A percentile compares a stretch with the other conserved stretches of the same genome.
Conservation (phyloP, 2,888 invertebrate genomes). For the Sycophila texana region DNA sequence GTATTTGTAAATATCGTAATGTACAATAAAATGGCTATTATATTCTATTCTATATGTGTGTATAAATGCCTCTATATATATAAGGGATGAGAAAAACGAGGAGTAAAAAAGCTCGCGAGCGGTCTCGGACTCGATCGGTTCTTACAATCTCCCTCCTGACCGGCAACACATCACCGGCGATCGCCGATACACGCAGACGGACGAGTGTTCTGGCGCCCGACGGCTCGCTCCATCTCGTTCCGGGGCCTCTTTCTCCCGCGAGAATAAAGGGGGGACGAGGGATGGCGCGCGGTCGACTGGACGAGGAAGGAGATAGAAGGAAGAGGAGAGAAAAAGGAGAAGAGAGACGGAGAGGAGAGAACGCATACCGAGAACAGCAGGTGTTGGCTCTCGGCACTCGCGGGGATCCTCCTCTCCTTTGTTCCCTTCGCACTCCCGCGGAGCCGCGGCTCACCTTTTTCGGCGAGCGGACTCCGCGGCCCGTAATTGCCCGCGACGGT, state of each 20-base stretch:
- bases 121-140: neutral
- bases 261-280: slow-evolving; percentile 22
- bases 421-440: slow-evolving; percentile 50
- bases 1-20: too few species aligned
- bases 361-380: slow-evolving; percentile 60
- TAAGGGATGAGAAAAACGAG: neutral
- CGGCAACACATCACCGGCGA: neutral
- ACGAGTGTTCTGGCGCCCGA: slow-evolving; percentile 42
- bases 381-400: slow-evolving; percentile 55
- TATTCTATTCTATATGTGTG: too few species aligned
- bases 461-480: neutral
- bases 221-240: slow-evolving; percentile 30
- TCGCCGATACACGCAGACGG: slow-evolving; percentile 18
- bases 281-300: neutral
- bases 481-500: slow-evolving; percentile 28
- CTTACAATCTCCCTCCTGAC: neutral
- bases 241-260: slow-evolving; percentile 44
- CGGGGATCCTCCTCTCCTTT: slow-evolving; percentile 36
- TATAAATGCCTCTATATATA: neutral
- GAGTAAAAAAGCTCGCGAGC: neutral
- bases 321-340: slow-evolving; percentile 18
- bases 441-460: slow-evolving; percentile 41
- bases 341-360: slow-evolving; percentile 51
- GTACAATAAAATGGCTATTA: too few species aligned
- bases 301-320: slow-evolving; percentile 10